A percentile compares a stretch with the other conserved stretches of the same genome.
Conservation (phyloP, 2,113 vertebrate species). For the Oncorhynchus kisutch region DNA sequence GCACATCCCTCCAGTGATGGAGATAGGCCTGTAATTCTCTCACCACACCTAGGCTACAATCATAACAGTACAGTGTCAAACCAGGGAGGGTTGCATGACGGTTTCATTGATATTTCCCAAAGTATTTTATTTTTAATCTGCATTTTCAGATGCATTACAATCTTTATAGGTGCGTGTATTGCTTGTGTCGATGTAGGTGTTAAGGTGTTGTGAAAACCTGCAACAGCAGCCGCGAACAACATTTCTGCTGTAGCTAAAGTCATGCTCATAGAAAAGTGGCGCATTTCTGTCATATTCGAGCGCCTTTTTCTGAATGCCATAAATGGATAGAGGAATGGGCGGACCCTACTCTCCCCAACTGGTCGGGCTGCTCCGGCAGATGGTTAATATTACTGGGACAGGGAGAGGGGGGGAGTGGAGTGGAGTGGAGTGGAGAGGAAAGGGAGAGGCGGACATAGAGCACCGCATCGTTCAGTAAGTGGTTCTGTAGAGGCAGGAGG, state of each 20-base stretch:
- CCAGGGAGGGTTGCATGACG: background rate
- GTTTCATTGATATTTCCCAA: background rate
- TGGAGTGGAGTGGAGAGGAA: constrained; percentile 1
- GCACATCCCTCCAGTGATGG: too few relatives aligned
- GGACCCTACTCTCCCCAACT: constrained; percentile 54
- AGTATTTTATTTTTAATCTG: too few relatives aligned
- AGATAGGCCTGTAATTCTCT: background rate
- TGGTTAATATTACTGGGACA: constrained; percentile 45
- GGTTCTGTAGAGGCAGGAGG: too few relatives aligned
- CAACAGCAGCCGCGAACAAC: background rate
- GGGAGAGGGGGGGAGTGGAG: constrained; percentile 14
- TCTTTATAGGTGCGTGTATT: too few relatives aligned
- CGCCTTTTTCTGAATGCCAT: constrained; percentile 49
- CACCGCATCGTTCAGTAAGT: background rate
- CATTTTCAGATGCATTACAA: too few relatives aligned
- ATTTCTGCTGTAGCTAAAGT: background rate
- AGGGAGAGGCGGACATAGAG: background rate
- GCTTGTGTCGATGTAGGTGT: too few relatives aligned
- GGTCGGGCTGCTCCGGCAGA: constrained; percentile 31
- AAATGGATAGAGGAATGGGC: constrained; percentile 57
- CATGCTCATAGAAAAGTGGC: background rate
- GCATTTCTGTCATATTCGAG: constrained; percentile 47
- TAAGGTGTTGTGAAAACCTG: background rate
- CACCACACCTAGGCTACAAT: background rate
- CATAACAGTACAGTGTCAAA: background rate